phyloP scores from a whole-genome alignment of 2,113 vertebrate species.

The Pluvialis apricaria region DNA sequence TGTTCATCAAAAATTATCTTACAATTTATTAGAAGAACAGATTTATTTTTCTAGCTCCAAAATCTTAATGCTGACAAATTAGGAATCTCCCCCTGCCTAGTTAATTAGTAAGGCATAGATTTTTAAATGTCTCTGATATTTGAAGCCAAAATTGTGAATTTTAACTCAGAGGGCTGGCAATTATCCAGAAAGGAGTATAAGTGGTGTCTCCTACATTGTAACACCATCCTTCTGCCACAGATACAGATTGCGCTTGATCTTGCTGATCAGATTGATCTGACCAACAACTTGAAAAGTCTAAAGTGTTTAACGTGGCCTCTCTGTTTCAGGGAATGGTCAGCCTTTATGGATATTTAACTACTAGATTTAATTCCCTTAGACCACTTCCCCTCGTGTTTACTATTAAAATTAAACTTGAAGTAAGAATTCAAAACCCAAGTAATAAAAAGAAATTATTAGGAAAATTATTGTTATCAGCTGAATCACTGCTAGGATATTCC shows the following conservation, averaged over 20 bases:
- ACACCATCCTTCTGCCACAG: background rate
- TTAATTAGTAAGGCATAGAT: background rate
- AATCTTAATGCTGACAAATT: background rate
- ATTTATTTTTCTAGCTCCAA: background rate
- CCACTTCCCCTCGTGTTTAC: background rate
- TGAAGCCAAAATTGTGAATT: background rate
- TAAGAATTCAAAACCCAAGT: background rate
- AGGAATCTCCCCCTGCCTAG: background rate
- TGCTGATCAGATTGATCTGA: no score
- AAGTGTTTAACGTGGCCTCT: rapidly evolving
- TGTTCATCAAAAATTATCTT: background rate
- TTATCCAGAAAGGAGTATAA: background rate
- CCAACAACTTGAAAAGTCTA: background rate
- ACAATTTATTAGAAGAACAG: background rate
- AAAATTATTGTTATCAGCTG: no score
- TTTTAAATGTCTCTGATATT: background rate
- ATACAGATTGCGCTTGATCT: background rate
- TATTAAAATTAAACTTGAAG: background rate
- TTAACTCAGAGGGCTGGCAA: background rate
- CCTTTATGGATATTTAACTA: background rate
- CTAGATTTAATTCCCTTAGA: background rate
- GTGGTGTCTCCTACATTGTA: background rate
- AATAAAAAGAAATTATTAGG: no score
- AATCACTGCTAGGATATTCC: background rate
- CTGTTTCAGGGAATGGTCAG: background rate